These are phyloP conservation scores for Platorchestia sp. DNA, from an alignment of 1,140 invertebrate genomes.

Conservation along the genomic window DNA sequence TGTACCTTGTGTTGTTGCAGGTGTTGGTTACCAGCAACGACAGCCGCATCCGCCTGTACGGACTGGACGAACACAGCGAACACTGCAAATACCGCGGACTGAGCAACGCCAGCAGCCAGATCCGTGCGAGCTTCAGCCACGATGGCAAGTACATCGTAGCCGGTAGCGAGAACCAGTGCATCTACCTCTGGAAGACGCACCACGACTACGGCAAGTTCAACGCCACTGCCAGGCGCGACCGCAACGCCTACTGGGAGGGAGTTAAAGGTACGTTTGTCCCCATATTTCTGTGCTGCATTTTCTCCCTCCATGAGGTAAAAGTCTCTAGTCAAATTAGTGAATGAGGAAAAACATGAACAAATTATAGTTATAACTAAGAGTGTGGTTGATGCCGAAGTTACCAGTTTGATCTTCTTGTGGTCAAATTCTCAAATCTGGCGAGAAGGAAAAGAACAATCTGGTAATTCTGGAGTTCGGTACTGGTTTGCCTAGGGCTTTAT, in stretches of 20 bases:
- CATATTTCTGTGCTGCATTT: neutral
- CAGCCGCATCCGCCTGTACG: constrained; percentile 95
- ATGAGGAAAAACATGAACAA: too few species aligned
- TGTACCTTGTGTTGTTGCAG: constrained; percentile 68
- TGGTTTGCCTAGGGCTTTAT: too few species aligned
- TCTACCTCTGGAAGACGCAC: constrained; percentile 96
- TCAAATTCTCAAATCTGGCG: too few species aligned
- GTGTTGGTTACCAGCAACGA: constrained; percentile 98
- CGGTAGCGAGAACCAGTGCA: constrained; percentile 97
- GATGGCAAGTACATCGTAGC: constrained; percentile 97
- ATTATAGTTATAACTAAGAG: too few species aligned
- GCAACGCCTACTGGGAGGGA: constrained; percentile 98
- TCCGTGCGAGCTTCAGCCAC: constrained; percentile 91
- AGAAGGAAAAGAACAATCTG: too few species aligned
- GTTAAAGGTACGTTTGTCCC: constrained; percentile 79
- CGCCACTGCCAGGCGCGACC: constrained; percentile 90
- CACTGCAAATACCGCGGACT: constrained; percentile 98
- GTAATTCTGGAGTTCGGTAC: too few species aligned
- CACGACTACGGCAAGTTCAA: constrained; percentile 94
- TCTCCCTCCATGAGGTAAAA: too few species aligned
- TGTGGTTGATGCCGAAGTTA: too few species aligned
- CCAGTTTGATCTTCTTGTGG: too few species aligned
- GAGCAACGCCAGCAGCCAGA: constrained; percentile 96
- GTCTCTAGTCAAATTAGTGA: too few species aligned
- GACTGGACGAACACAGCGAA: constrained; percentile 93